Evolutionary conservation across 92 coral and sea anemone species (phyloP), one percentile per base, ranked within the genome.

Genomic region (Metridium senile): DNA sequence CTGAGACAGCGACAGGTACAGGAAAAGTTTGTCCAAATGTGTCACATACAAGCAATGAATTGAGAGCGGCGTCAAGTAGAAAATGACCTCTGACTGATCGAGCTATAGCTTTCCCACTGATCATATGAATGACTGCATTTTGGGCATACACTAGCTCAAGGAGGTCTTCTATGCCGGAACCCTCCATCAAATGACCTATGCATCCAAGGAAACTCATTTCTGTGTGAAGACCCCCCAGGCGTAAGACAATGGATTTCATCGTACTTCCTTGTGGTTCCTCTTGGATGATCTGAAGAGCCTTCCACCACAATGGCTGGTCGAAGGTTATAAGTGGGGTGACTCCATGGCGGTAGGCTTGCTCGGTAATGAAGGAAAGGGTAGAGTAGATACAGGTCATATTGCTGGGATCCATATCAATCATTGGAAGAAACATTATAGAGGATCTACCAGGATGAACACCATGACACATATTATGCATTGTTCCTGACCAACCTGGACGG

Each of bases 271-370:
- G 66, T 23, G 88, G 81, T 75, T 87, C 85, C 8, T 31, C 28
- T 31, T 52, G 33, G 31, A 78, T 39, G 26, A 87, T 58, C 62
- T 45, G 61, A 1, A 63, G 70, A 45, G 91, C 80, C 72, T 87
- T 83, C 88, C 81, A 82, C 85, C 85, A 82, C 9, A 87, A 54
- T 30, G 91, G 91, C 71, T 87, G 91, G 49, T 87, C 84, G 49
- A 87, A 87, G 20, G 87, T 87, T 27, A 87, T 26, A 6, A 82
- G 29, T 28, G 81, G 91, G 26, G 81, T 64, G 18, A 47, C 33
- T 19, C 23, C 62, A 65, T 82, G 72, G 72, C 87, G 81, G 29
- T 22, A 19, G 9, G 87, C 91, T 72, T 76, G 84, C 9, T 70
- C 81, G n/a, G 54, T 25, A 33, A 87, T 62, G 46, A 83, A 82